Base-by-base conservation (phyloP, 2,888 invertebrate species). In the Orthosia incerta region DNA sequence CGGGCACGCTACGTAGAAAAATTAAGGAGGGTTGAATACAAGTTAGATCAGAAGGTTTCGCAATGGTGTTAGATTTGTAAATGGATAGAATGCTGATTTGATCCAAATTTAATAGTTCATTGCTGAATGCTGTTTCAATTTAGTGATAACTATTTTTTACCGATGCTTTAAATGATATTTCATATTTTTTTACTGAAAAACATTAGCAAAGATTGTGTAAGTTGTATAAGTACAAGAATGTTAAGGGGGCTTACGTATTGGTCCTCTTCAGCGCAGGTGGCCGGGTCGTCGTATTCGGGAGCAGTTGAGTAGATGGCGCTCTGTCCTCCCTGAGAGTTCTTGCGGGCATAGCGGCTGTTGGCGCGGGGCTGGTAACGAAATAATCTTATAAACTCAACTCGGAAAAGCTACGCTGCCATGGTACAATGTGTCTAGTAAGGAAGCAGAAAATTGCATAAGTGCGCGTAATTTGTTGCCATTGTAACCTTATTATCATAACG, bases 281-380 rank as follows among this genome's bases (percentile, higher is more conserved):
- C 98, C 59, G 99, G 99, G 94, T 99, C 99, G 94, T 99, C 99
- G 94, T 99, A 99, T 95, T 99, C 99, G 73, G 99, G 98, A 50
- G 98, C 98, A 79, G 98, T 98, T 48, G 98, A 97, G 91, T 98
- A 98, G 93, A 98, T 98, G 88, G 98, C 98, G 87, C 98, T 98
- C 89, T 98, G 98, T 86, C 98, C 98, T 93, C 97, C 98, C 88
- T 98, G 97, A 15, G 98, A 98, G 93, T 98, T 97, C 93, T 97
- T 97, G 90, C 97, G 97, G 84, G 97, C 97, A 91, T 97, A 97
- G 86, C 97, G 97, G 93, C 97, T 97, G 90, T 97, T 98, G 90
- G 97, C 97, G 78, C 98, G 97, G 74, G 98, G 98, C 96, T 96
- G 86, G 51, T 13, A 59, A 56, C 18, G 3, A 67, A 7, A 62